A percentile compares a stretch with the other conserved stretches of the same genome.
Evolutionary conservation across 2,113 vertebrate genomes (phyloP).

Genomic region (Morone chrysops): DNA sequence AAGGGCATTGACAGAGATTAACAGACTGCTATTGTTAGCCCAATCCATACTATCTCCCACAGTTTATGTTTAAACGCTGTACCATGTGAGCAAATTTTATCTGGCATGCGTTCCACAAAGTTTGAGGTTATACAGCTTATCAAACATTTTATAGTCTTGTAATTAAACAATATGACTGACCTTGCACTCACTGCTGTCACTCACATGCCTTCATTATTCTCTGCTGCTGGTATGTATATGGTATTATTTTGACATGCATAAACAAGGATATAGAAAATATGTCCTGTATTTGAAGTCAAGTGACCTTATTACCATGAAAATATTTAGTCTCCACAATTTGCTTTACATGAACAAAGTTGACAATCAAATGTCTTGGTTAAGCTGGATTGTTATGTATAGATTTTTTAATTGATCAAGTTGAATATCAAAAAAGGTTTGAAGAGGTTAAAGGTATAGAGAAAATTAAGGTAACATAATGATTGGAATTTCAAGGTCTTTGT

Average conservation of each 20-base stretch:
- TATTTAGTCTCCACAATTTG: neutral
- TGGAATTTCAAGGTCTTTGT: neutral
- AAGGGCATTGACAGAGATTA: neutral
- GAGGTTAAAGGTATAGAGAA: neutral
- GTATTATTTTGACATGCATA: too few species aligned
- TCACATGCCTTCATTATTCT: too few species aligned
- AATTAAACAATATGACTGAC: too few species aligned
- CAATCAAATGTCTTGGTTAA: neutral
- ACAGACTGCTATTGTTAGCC: neutral
- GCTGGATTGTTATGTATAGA: neutral
- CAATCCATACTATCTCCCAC: neutral
- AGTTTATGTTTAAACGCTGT: too few species aligned
- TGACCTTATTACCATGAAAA: neutral
- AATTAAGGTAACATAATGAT: neutral
- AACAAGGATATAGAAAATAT: too few species aligned
- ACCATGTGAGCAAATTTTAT: neutral
- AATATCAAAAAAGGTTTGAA: neutral
- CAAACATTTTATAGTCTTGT: too few species aligned
- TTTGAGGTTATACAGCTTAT: too few species aligned
- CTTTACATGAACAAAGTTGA: neutral
- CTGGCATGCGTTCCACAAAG: neutral
- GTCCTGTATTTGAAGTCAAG: too few species aligned
- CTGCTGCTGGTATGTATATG: too few species aligned
- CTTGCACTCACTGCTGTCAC: too few species aligned
- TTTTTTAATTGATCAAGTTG: neutral